Base-by-base conservation (phyloP, 1,140 invertebrate genomes). In the Asobara japonica region DNA sequence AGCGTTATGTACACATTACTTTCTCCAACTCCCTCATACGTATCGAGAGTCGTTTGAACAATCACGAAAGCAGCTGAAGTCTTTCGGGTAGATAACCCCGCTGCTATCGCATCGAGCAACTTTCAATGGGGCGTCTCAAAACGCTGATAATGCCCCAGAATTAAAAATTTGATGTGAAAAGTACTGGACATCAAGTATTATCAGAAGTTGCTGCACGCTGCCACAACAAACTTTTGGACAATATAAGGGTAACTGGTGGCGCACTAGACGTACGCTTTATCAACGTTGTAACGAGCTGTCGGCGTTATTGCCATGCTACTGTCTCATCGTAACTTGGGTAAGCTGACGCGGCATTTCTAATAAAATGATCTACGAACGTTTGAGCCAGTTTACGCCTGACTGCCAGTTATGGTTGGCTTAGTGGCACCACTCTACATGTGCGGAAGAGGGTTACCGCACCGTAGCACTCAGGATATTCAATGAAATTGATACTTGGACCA, bases 241-340 rank as follows among this genome's bases (percentile, higher is more conserved):
- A 45, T 45, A 16, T 45, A 45, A 45, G 41, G 41, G 18, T 45
- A 45, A 1, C 41, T 45, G 13, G 41, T 16, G 41, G 25, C 25
- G 27, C 11, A 61, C 36, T 45, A 30, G 13, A 70, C 29, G 25
- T 20, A 64, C 69, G 69, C 65, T 72, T 72, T 72, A 72, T 72
- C 65, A 72, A 67, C 30, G 71, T 62, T 67, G 71, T 72, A 72
- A 72, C 64, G 65, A 72, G 71, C 71, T 67, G 64, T 72, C 71
- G 51, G 64, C 65, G 31, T 72, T 72, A 72, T 72, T 67, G 71
- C 65, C 64, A 64, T 10, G 65, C 27, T 66, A 61, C 31, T 71
- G 36, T 48, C 41, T 69, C 64, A 60, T 33, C 13, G 36, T 45
- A 56, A 56, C 45, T 41, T 33, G 0, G n/a, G 31, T 29, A 72